Conservation (phyloP, 2,888 invertebrate species). For the Autographa gamma region DNA sequence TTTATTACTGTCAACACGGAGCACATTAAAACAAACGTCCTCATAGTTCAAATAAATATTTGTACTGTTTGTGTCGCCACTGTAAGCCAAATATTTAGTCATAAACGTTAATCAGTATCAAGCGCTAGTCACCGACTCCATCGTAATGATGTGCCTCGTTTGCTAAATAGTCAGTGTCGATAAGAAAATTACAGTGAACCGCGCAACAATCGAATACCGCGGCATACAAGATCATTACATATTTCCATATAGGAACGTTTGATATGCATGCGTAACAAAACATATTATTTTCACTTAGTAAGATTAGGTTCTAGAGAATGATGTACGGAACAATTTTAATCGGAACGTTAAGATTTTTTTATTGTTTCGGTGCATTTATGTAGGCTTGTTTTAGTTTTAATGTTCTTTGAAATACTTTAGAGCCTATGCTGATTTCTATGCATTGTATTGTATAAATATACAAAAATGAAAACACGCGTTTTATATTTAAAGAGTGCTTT, state of each 20-base stretch:
- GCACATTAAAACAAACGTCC: slow-evolving; percentile 48
- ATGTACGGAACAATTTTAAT: slow-evolving; percentile 30
- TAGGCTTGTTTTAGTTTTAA: neutral
- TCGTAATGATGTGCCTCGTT: slow-evolving; percentile 45
- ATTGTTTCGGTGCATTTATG: neutral
- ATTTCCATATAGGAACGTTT: slow-evolving; percentile 19
- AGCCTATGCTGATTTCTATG: too few species aligned
- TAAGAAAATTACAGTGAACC: slow-evolving; percentile 35
- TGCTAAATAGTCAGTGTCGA: slow-evolving; percentile 38
- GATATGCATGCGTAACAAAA: slow-evolving; percentile 35
- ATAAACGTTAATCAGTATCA: slow-evolving; percentile 40
- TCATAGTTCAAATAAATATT: slow-evolving; percentile 47
- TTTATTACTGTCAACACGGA: slow-evolving; percentile 35
- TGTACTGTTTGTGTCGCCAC: slow-evolving; percentile 42
- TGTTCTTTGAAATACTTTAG: neutral
- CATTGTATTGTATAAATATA: neutral
- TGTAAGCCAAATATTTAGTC: slow-evolving; percentile 35
- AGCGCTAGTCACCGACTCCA: slow-evolving; percentile 21
- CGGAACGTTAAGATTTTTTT: neutral
- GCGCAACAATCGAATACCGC: slow-evolving; percentile 13
- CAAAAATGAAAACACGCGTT: slow-evolving; percentile 1
- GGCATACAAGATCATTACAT: slow-evolving; percentile 21
- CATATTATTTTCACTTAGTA: slow-evolving; percentile 35
- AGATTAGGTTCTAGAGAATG: neutral
- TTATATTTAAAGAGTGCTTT: neutral